Evolutionary conservation across 2,113 vertebrate genomes (phyloP), one percentile per base, ranked within the genome.

Genomic region (Carettochelys insculpta): DNA sequence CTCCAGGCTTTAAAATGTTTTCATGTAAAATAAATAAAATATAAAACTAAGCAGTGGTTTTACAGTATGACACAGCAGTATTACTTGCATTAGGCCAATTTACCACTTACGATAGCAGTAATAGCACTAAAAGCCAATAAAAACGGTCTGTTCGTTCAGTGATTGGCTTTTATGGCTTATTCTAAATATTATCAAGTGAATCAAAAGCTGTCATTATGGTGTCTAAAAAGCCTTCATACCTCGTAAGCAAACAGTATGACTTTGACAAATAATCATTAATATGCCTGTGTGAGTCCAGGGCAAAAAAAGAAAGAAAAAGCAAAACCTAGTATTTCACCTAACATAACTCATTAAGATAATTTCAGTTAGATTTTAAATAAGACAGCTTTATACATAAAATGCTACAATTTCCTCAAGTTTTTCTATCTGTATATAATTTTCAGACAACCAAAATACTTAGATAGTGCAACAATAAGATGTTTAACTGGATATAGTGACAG

Each of bases 121-220:
- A 97, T 97, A 97, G 97, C 97, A 96, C 97, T 98, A 98, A 98
- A 98, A 98, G 97, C 97, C 97, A 98, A 97, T 97, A 98, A 98
- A 98, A 97, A 97, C 53, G 65, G 96, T 97, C 97, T 97, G 95
- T 96, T 97, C 93, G 3, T 97, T 98, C 97, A 97, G 95, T 98
- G 96, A 97, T 97, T 88, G 90, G 97, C 97, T 98, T 98, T 98
- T 97, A 97, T 94, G 95, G 97, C 96, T 97, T 97, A 97, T 97
- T 98, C 97, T 98, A 98, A 98, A 98, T 97, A 98, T 97, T 97
- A 97, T 97, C 96, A 98, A 97, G 97, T 96, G 96, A 98, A 98
- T 97, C 96, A 97, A 98, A 97, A 97, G 97, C 96, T 96, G 52
- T 97, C 97, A 97, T 98, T 98, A 97, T 83, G 95, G 94, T 97